Conservation (phyloP, 2,888 invertebrate species). For the Orchesella flavescens region DNA sequence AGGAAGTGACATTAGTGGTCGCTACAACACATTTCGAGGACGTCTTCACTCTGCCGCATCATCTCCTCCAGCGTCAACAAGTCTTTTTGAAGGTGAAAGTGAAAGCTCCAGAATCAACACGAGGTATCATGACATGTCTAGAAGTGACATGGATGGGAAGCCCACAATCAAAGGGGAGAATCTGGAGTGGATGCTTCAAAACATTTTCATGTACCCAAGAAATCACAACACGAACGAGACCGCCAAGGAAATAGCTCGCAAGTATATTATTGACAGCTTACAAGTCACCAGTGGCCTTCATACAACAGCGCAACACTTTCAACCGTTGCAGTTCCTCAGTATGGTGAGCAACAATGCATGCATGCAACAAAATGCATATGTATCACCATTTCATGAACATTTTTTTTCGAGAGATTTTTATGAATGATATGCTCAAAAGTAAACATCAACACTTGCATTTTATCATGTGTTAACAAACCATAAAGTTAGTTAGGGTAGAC, state of each 20-base stretch:
- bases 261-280: conserved; percentile 71
- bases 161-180: conserved; percentile 69
- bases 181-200: conserved; percentile 71
- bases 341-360: conserved; percentile 67
- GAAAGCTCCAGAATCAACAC: conserved; percentile 56
- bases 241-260: conserved; percentile 70
- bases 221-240: conserved; percentile 72
- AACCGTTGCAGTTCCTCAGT: conserved; percentile 71
- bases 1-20: conserved; percentile 34
- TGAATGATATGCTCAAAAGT: neutral
- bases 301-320: conserved; percentile 71
- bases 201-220: conserved; percentile 72
- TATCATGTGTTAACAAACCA: conserved; percentile 42
- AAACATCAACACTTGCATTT: conserved; percentile 31
- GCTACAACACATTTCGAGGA: conserved; percentile 50
- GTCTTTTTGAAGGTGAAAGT: neutral
- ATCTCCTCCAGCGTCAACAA: neutral
- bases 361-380: neutral
- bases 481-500: neutral
- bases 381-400: neutral
- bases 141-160: conserved; percentile 37
- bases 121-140: conserved; percentile 63
- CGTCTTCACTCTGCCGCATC: conserved; percentile 8
- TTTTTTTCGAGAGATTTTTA: neutral
- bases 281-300: conserved; percentile 69